Evolutionary conservation across 2,888 invertebrate genomes (phyloP), one percentile per base, ranked within the genome.

Genomic region (Nasonia oneida): DNA sequence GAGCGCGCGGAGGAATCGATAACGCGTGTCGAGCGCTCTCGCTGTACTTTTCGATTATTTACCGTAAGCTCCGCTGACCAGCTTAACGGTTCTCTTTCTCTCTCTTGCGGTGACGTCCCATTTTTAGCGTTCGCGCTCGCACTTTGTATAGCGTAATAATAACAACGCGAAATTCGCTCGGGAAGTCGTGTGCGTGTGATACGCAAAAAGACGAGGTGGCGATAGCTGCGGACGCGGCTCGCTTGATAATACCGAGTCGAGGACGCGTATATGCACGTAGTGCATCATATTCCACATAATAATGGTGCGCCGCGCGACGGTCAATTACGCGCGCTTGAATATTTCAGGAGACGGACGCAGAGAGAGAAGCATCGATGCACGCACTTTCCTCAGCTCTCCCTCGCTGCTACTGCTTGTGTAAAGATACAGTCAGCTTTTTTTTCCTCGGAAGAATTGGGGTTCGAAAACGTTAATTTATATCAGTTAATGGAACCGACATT

Each of bases 321-420:
- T 64, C 83, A 74, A 79, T 78, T 84, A 80, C 87, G 88, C 87
- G 86, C 88, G 88, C 87, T 84, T 89, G 88, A 89, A 89, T 89
- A 89, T 89, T 89, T 89, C 81, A 89, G 86, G 87, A 82, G 75
- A 67, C 39, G 77, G 18, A 42, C 29, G 1, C 29, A 29, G 29
- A 33, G 78, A 71, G 78, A 78, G 71, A 57, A 80, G 83, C 86
- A 86, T 81, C 85, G 86, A 87, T 33, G 85, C 87, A 86, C 87
- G 88, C 87, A 87, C 85, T 80, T 81, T 42, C 71, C 70, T 15
- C 29, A 29, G 29, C 39, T 8, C 50, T 1, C 39, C 8, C 42
- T 29, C n/a, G 37, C 12, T 33, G 23, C 53, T 1, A 2, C 53
- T 50, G 15, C 15, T 5, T 18, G 53, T 2, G 15, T 53, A 53